These are phyloP conservation scores for Fregata magnificens DNA, from an alignment of 2,113 vertebrate genomes.

Conservation along the genomic window DNA sequence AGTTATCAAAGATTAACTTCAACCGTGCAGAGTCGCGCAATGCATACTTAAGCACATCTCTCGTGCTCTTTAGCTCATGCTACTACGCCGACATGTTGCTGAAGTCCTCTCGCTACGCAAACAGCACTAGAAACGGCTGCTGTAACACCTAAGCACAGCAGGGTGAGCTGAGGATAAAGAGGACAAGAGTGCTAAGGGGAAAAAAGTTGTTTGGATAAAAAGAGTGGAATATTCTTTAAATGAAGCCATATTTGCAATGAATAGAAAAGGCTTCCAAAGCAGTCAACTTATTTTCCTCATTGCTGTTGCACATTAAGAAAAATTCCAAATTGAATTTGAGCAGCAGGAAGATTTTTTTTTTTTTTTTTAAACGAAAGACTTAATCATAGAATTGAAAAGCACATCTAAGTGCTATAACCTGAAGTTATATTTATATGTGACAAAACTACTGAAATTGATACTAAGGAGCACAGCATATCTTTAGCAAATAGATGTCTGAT, in stretches of 20 bases:
- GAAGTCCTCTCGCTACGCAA: neutral
- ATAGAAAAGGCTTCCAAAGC: neutral
- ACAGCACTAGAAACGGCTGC: rapidly evolving
- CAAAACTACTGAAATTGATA: neutral
- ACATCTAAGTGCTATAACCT: neutral
- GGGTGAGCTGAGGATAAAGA: neutral
- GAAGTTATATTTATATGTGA: neutral
- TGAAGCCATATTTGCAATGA: neutral
- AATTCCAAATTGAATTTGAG: neutral
- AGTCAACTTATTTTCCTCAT: neutral
- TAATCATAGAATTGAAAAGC: neutral
- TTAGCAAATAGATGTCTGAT: rapidly evolving
- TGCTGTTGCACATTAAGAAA: neutral
- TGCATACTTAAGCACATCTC: rapidly evolving
- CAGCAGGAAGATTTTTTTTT: neutral
- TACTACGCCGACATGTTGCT: rapidly evolving
- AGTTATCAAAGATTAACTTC: neutral
- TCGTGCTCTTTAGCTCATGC: neutral
- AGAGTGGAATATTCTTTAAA: neutral
- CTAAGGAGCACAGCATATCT: rapidly evolving
- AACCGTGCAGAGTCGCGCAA: rapidly evolving
- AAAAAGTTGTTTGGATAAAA: neutral
- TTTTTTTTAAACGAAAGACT: neutral
- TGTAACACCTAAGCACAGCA: neutral
- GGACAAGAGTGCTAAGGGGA: neutral